Evolutionary conservation across 2,113 vertebrate species (phyloP).

Genomic region (Thinocorus orbignyianus): DNA sequence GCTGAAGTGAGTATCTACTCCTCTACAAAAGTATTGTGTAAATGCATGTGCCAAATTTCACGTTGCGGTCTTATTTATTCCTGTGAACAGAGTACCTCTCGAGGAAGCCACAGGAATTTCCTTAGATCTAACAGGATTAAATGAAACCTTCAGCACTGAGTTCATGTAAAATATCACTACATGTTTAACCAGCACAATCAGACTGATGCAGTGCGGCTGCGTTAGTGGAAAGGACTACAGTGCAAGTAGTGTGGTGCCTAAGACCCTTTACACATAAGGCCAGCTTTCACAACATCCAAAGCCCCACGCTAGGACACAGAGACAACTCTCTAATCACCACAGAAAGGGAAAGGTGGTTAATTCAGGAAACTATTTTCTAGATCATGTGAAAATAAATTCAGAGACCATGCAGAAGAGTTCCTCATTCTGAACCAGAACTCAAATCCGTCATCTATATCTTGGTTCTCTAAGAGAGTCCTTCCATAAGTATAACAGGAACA

Average conservation of each 20-base stretch:
- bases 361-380: not conserved
- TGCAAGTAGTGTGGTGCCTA: not conserved
- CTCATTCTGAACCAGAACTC: not conserved
- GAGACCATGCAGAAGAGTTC: not conserved
- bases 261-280: not conserved
- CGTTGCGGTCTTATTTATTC: not conserved
- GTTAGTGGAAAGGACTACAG: not conserved
- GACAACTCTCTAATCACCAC: not conserved
- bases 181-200: not conserved
- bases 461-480: not conserved
- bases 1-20: not conserved
- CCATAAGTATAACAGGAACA: not conserved
- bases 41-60: not conserved
- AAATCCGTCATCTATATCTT: not conserved
- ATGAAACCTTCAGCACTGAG: not conserved
- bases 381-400: not conserved
- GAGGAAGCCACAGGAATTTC: not conserved
- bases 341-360: not conserved
- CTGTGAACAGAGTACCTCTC: not conserved
- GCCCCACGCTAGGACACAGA: not conserved
- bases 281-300: not conserved
- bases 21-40: not conserved
- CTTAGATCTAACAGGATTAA: not conserved
- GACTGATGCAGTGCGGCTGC: not conserved
- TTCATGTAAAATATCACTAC: not conserved